Percentiles rank a stretch among this genome's conserved stretches.
These are phyloP conservation scores for Eupithecia centaureata DNA, from an alignment of 2,888 invertebrate genomes.

Conservation along the genomic window DNA sequence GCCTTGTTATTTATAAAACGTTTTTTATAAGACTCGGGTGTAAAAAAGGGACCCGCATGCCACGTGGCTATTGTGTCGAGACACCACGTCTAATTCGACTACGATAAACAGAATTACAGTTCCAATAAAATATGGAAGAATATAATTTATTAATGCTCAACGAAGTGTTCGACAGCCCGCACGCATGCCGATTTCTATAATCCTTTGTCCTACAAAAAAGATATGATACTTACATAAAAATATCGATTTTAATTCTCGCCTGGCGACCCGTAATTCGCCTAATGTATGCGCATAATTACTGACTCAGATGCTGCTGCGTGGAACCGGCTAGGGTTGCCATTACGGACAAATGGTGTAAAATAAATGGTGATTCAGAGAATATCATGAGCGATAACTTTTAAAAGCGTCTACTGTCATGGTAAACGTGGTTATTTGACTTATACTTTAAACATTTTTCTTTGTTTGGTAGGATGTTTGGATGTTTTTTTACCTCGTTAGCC, in stretches of 20 bases:
- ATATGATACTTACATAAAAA: slow-evolving; percentile 34
- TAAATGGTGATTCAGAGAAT: slow-evolving; percentile 27
- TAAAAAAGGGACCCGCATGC: not conserved
- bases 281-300: slow-evolving; percentile 64
- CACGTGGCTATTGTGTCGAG: not conserved
- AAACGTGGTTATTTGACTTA: not conserved
- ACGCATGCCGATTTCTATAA: not conserved
- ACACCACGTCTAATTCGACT: not conserved
- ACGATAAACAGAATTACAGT: not conserved
- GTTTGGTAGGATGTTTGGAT: not conserved
- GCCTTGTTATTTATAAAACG: not conserved
- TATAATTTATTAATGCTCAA: not conserved
- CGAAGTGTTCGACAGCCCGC: not conserved
- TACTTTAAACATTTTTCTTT: not conserved
- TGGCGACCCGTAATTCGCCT: slow-evolving; percentile 47
- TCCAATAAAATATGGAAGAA: not conserved
- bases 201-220: slow-evolving; percentile 4
- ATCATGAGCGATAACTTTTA: slow-evolving; percentile 1
- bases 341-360: slow-evolving; percentile 23
- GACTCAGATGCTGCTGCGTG: slow-evolving; percentile 43
- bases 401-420: not conserved
- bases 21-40: not conserved
- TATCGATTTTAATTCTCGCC: slow-evolving; percentile 46
- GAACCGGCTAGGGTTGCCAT: slow-evolving; percentile 40
- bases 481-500: too few relatives aligned